phyloP scores from a whole-genome alignment of 2,888 invertebrate genomes.

The Dolichomitus sp. region DNA sequence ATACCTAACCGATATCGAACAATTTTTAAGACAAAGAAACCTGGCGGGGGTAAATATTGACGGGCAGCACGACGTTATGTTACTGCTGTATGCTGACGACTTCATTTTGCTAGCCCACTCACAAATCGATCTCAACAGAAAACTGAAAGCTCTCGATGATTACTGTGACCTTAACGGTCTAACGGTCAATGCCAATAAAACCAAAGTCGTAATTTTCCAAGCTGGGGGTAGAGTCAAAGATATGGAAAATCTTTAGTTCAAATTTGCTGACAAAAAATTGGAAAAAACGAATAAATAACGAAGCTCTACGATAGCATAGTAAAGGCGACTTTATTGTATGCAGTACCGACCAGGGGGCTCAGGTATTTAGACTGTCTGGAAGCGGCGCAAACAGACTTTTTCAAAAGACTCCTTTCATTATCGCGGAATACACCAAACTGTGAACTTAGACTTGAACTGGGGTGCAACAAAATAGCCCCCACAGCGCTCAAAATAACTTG shows the following conservation, averaged over 20 bases:
- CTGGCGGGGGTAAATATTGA: constrained; percentile 51
- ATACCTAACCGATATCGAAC: constrained; percentile 52
- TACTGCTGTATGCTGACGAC: constrained; percentile 58
- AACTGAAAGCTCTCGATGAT: constrained; percentile 15
- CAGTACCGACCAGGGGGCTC: no score
- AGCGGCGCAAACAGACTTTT: constrained; percentile 46
- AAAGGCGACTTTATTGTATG: constrained; percentile 30
- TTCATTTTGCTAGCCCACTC: constrained; percentile 36
- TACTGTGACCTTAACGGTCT: constrained; percentile 40
- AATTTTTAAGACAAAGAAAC: constrained; percentile 39
- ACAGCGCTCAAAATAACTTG: constrained; percentile 19
- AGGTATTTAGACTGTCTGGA: constrained; percentile 44
- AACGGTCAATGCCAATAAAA: constrained; percentile 39
- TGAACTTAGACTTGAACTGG: constrained; percentile 38
- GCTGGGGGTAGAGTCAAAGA: background rate
- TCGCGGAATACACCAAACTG: constrained; percentile 26
- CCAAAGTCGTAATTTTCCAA: constrained; percentile 40
- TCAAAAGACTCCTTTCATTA: constrained; percentile 45
- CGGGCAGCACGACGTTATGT: constrained; percentile 20
- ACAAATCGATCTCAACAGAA: constrained; percentile 5
- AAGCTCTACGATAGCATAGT: constrained; percentile 39
- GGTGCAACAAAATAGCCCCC: constrained; percentile 6
- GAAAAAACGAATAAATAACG: background rate
- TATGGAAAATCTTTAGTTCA: constrained; percentile 1
- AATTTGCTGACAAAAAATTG: background rate